Conservation (phyloP, 92 coral and sea anemone species). For the Palythoa heliodiscus region DNA sequence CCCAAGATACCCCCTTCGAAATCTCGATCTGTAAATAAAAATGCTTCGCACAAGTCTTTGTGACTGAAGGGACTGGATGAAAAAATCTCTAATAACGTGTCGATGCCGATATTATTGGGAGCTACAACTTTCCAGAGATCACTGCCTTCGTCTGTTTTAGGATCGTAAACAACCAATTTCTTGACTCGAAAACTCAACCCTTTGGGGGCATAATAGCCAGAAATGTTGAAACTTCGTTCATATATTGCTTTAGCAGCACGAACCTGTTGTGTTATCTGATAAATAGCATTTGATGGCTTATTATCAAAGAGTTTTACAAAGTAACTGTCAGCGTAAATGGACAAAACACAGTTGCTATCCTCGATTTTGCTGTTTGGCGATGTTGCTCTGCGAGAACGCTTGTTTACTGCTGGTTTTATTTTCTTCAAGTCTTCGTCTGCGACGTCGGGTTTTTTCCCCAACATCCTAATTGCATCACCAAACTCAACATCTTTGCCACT, state of each 20-base stretch:
- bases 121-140: slow-evolving; percentile 63
- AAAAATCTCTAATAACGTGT: slow-evolving; percentile 80
- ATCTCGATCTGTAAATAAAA: slow-evolving; percentile 92
- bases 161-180: slow-evolving; percentile 67
- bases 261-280: slow-evolving; percentile 78
- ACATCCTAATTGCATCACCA: slow-evolving; percentile 51
- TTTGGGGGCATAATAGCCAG: slow-evolving; percentile 61
- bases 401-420: neutral
- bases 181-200: slow-evolving; percentile 86
- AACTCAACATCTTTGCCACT: slow-evolving; percentile 76
- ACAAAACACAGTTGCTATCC: slow-evolving; percentile 73
- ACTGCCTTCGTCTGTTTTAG: slow-evolving; percentile 19
- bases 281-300: slow-evolving; percentile 73
- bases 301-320: slow-evolving; percentile 77
- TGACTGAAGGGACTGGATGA: slow-evolving; percentile 65
- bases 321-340: slow-evolving; percentile 79
- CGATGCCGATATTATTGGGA: slow-evolving; percentile 78
- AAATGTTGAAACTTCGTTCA: slow-evolving; percentile 65
- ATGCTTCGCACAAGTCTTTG: slow-evolving; percentile 85
- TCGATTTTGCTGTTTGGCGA: slow-evolving; percentile 7
- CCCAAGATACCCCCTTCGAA: slow-evolving; percentile 97
- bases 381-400: slow-evolving; percentile 68
- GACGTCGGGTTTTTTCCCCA: slow-evolving; percentile 32
- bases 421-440: slow-evolving; percentile 38
- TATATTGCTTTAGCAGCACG: slow-evolving; percentile 83